These are phyloP conservation scores for Erebia epiphron DNA, from an alignment of 2,888 invertebrate genomes.

Conservation along the genomic window DNA sequence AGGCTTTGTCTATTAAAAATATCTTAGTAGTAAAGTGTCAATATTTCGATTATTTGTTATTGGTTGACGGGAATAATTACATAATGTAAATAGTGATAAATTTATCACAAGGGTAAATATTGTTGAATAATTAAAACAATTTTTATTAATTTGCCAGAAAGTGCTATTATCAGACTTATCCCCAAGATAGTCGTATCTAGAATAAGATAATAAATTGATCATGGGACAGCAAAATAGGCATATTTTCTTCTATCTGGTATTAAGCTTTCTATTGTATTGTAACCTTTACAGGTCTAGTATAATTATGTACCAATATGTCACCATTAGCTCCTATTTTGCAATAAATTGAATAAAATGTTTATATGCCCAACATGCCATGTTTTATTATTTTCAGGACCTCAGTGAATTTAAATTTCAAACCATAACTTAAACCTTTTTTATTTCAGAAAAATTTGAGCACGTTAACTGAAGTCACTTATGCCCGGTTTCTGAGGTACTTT, in stretches of 20 bases:
- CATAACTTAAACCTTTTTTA: too few species aligned
- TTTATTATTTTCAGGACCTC: neutral
- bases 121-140: neutral
- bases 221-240: neutral
- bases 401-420: too few species aligned
- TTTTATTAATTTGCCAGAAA: neutral
- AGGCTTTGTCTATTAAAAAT: neutral
- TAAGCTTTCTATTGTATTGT: conserved; percentile 21
- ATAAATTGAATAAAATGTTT: conserved; percentile 16
- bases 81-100: conserved; percentile 11
- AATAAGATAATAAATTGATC: neutral
- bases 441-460: too few species aligned
- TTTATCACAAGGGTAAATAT: conserved; percentile 1
- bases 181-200: neutral
- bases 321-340: conserved; percentile 21
- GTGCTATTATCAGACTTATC: neutral
- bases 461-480: too few species aligned
- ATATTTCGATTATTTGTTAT: neutral
- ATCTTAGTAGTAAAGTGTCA: neutral
- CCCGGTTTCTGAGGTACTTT: too few species aligned
- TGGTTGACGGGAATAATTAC: conserved; percentile 11
- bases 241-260: neutral
- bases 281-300: conserved; percentile 10
- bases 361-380: conserved; percentile 16
- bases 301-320: conserved; percentile 5